Percentiles rank a stretch among this genome's conserved stretches.
phyloP scores from a whole-genome alignment of 2,888 invertebrate genomes.

The Drosophila stalkeri region DNA sequence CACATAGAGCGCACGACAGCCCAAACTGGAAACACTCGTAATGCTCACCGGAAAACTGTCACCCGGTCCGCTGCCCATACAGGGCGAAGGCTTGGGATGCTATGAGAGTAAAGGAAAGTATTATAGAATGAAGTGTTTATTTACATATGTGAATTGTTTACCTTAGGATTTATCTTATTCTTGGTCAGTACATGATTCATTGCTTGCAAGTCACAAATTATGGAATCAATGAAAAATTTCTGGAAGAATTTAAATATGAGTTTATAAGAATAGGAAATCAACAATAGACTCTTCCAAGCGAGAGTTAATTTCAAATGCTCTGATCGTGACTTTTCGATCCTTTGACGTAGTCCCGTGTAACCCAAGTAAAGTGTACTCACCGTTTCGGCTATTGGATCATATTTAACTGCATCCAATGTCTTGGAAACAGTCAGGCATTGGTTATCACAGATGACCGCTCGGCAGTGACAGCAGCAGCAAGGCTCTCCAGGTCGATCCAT shows the following conservation, averaged over 20 bases:
- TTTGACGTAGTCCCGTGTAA: too few species aligned
- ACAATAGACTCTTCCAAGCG: not conserved
- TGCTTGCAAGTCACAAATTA: conserved; percentile 77
- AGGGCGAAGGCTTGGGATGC: conserved; percentile 28
- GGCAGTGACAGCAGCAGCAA: conserved; percentile 78
- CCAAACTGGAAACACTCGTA: conserved; percentile 73
- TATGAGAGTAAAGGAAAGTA: conserved; percentile 4
- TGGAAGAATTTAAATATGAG: conserved; percentile 23
- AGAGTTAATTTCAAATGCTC: not conserved
- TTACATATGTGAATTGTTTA: conserved; percentile 14
- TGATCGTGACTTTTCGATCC: not conserved
- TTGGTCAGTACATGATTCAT: conserved; percentile 76
- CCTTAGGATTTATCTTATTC: conserved; percentile 59
- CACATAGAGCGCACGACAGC: conserved; percentile 77
- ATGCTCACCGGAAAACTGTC: conserved; percentile 81
- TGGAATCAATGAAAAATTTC: conserved; percentile 82
- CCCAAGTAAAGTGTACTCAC: conserved; percentile 31
- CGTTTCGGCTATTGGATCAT: conserved; percentile 65
- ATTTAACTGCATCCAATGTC: conserved; percentile 46
- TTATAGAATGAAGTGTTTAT: not conserved
- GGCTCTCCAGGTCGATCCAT: conserved; percentile 6
- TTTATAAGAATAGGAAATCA: not conserved
- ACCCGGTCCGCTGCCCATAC: conserved; percentile 31
- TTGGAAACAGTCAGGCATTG: conserved; percentile 63
- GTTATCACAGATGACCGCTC: conserved; percentile 54